Base-by-base conservation (phyloP, 2,113 vertebrate genomes). In the Formicarius rufipectus region DNA sequence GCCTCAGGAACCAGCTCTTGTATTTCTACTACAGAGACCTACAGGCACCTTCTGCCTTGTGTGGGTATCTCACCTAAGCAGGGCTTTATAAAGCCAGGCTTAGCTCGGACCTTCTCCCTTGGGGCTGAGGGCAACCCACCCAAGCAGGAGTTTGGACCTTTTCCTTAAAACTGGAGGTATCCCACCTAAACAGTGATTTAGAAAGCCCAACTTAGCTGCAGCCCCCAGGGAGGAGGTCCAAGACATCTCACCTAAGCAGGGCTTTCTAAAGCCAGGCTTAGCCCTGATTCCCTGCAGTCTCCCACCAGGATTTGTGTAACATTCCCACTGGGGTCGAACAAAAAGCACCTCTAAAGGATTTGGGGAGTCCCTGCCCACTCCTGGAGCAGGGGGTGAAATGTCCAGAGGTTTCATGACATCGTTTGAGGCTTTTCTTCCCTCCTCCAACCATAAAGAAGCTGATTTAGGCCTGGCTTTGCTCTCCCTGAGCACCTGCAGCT, bases 291-390 rank as follows among this genome's bases (percentile, higher is more conserved):
- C 77, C 72, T 24, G 10, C 22, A 4, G 3, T 14, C 22, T 30
- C 66, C 68, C 15, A 35, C 8, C 20, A 4, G 5, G 3, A 3
- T 16, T 19, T 1, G 0, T 31, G 14, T 19, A 21, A 39, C 3
- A 1, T 14, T 49, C 55, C 59, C 8, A 1, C 22, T 5, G 13
- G 5, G 7, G 4, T 3, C 21, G 16, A 18, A 3, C 4, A 0
- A 6, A 25, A 45, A 40, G 42, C 44, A n/a, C 50, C 53, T 59
- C 53, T 30, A 30, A n/a, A 76, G 55, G 7, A 5, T 44, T 55
- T 44, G 39, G 18, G 45, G 55, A 56, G 9, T 28, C 53, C 30
- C 19, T 21, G 37, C 35, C 44, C 18, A 1, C 12, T 72, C n/a
- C 27, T 35, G 19, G 35, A 83, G 62, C 23, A 15, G 39, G 12